Evolutionary conservation across 1,140 invertebrate species (phyloP), one percentile per base, ranked within the genome.

Genomic region (Cepaea nemoralis): DNA sequence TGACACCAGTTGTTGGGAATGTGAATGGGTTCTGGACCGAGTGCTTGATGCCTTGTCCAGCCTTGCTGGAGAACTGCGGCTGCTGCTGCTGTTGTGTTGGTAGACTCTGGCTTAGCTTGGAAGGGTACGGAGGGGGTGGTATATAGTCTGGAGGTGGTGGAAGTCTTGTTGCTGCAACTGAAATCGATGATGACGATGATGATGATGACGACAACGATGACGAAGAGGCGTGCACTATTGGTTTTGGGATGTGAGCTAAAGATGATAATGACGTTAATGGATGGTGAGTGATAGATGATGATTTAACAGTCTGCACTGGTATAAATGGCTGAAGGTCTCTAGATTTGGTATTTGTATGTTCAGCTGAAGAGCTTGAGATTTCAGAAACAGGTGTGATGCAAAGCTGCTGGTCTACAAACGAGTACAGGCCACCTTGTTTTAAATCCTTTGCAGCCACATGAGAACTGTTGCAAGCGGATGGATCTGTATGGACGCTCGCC

Each of bases 21-120:
- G 77, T 80, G 67, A 80, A 80, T 39, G 77, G 77, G 42, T 80
- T 80, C 12, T 71, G 66, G 0, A 77, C 14, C 5, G 40, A 24
- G 16, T 63, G 59, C 42, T 77, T 77, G 12, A 22, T 33, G 35
- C 55, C n/a, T 37, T 66, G 37, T 16, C 59, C 39, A 37, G 76
- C 1, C 8, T 55, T 63, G 16, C 22, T 37, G 16, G 27, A 16
- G 27, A 31, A 19, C 12, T 22, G 42, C 10, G n/a, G 35, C 39
- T 75, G 73, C 8, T 55, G 48, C 27, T 75, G 71, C 42, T 45
- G 42, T 33, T 75, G 37, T 27, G 19, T 10, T 55, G 50, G 76
- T 5, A 19, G 37, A n/a, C 10, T 31, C 75, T 77, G 75, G 73
- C n/a, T 48, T 31, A 27, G 73, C 27, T 45, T 75, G 8, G 12